These are phyloP conservation scores for Nineta flava DNA, from an alignment of 2,888 invertebrate genomes.

Conservation along the genomic window DNA sequence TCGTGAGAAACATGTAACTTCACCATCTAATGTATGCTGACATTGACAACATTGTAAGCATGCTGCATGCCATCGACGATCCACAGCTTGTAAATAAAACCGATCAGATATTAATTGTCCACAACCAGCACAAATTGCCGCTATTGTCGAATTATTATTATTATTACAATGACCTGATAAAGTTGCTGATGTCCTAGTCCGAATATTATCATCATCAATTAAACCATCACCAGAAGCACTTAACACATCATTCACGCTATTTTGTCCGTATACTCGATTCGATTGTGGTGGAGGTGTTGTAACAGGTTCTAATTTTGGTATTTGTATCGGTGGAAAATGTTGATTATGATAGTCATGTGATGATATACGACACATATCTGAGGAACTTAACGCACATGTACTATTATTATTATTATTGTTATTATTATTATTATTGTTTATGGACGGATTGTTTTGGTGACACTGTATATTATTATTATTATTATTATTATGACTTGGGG, in stretches of 20 bases:
- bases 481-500: conserved; percentile 11
- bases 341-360: conserved; percentile 8
- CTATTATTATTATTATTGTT: conserved; percentile 15
- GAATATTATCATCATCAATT: no score
- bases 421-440: background rate
- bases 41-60: conserved; percentile 87
- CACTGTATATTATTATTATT: background rate
- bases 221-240: background rate
- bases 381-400: conserved; percentile 13
- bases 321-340: conserved; percentile 29
- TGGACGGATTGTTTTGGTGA: background rate
- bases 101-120: conserved; percentile 73
- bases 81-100: conserved; percentile 82
- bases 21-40: conserved; percentile 73
- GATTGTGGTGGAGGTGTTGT: conserved; percentile 22
- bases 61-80: conserved; percentile 83
- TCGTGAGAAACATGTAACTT: conserved; percentile 81
- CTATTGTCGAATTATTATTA: conserved; percentile 25
- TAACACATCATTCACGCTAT: background rate
- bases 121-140: conserved; percentile 64
- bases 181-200: conserved; percentile 10
- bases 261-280: background rate
- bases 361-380: conserved; percentile 12
- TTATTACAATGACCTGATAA: conserved; percentile 27
- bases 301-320: conserved; percentile 35